A percentile compares a stretch with the other conserved stretches of the same genome.
Evolutionary conservation across 2,888 invertebrate species (phyloP).

Genomic region (Xestia xanthographa): DNA sequence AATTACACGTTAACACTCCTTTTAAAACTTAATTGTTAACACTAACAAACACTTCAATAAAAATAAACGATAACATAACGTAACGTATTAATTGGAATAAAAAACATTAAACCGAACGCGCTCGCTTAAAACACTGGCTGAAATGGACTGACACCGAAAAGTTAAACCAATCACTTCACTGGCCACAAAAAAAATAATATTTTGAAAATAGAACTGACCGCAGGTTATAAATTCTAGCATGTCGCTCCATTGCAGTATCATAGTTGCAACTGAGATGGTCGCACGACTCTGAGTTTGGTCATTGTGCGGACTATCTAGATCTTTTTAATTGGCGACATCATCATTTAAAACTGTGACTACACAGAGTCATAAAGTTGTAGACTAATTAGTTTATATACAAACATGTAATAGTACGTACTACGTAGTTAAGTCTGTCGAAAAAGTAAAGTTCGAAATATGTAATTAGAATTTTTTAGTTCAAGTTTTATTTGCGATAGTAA

Average conservation of each 20-base stretch:
- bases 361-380: constrained; percentile 42
- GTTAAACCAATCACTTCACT: constrained; percentile 46
- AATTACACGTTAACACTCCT: constrained; percentile 38
- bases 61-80: constrained; percentile 49
- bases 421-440: constrained; percentile 18
- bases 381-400: constrained; percentile 52
- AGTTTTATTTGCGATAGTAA: background rate
- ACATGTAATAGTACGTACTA: constrained; percentile 26
- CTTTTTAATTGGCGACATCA: constrained; percentile 70
- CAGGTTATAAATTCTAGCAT: constrained; percentile 87
- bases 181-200: constrained; percentile 49
- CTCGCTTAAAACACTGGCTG: constrained; percentile 45
- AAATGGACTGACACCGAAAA: constrained; percentile 38
- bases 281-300: constrained; percentile 78
- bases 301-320: constrained; percentile 82
- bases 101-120: constrained; percentile 37
- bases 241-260: constrained; percentile 89
- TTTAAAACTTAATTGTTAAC: constrained; percentile 43
- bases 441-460: constrained; percentile 20
- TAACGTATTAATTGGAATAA: constrained; percentile 38
- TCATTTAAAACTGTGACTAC: constrained; percentile 51
- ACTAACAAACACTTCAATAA: constrained; percentile 53
- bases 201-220: constrained; percentile 81
- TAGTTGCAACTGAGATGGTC: constrained; percentile 85
- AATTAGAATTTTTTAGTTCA: constrained; percentile 4